Percentiles rank a stretch among this genome's conserved stretches.
Evolutionary conservation across 2,113 vertebrate species (phyloP).

Genomic region (Dunckerocampus dactyliophorus): DNA sequence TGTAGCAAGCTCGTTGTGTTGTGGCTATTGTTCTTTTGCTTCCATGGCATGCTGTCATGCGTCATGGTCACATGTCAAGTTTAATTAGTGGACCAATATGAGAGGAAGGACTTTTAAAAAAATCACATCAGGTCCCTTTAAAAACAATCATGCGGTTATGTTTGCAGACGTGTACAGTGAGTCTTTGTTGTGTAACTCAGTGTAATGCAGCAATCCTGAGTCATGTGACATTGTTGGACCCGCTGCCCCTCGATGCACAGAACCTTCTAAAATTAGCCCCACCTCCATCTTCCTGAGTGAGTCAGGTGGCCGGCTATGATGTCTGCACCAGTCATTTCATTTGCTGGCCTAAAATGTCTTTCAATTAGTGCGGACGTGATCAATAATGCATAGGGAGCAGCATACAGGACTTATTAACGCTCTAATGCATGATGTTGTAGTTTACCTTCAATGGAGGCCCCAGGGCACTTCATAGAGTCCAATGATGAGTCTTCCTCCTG

Average conservation of each 20-base stretch:
- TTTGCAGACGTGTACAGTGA: neutral
- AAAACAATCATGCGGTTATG: neutral
- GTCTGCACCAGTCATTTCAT: constrained; percentile 55
- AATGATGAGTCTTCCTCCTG: constrained; percentile 37
- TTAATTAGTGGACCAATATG: neutral
- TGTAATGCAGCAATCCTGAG: constrained; percentile 4
- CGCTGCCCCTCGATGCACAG: neutral
- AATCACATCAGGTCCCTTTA: neutral
- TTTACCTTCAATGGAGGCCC: constrained; percentile 45
- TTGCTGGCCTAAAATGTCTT: constrained; percentile 56
- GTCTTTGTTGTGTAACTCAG: constrained; percentile 2
- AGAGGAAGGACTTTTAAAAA: neutral
- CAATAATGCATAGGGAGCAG: constrained; percentile 61
- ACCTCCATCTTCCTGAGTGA: constrained; percentile 5
- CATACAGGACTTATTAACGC: constrained; percentile 39
- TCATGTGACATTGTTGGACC: neutral
- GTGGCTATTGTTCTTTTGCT: neutral
- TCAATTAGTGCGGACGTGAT: constrained; percentile 60
- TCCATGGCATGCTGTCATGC: neutral
- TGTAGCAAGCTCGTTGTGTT: neutral
- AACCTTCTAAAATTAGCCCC: constrained; percentile 31
- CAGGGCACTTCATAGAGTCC: constrained; percentile 28
- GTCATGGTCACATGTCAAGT: neutral
- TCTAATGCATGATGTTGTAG: constrained; percentile 42
- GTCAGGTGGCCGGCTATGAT: constrained; percentile 15